Conservation (phyloP, 2,888 invertebrate species). For the Norana najaformis region DNA sequence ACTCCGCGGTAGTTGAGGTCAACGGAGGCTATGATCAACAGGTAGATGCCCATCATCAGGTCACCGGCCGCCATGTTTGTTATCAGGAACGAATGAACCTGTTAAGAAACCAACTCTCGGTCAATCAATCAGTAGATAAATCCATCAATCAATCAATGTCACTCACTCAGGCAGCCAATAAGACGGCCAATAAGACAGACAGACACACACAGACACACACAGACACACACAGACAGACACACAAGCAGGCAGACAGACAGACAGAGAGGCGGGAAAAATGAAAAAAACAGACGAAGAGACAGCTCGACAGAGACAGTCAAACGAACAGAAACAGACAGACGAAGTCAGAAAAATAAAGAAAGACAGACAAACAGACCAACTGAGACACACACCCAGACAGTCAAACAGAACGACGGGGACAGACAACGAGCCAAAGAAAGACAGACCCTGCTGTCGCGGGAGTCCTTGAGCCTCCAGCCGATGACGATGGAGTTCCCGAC, state of each 20-base stretch:
- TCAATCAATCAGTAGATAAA: constrained; percentile 42
- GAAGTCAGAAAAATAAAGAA: not conserved
- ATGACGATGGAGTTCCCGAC: constrained; percentile 67
- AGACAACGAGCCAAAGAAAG: too few relatives aligned
- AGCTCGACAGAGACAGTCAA: not conserved
- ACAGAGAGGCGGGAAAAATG: too few relatives aligned
- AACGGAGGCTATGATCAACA: constrained; percentile 58
- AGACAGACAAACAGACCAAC: not conserved
- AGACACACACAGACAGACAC: too few relatives aligned
- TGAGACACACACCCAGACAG: too few relatives aligned
- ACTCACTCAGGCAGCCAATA: too few relatives aligned
- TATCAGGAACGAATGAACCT: constrained; percentile 59
- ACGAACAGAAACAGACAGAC: not conserved
- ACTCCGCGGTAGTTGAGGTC: constrained; percentile 63
- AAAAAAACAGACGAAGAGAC: too few relatives aligned
- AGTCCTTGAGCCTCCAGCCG: constrained; percentile 65
- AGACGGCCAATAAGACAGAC: too few relatives aligned
- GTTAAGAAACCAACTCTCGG: constrained; percentile 49
- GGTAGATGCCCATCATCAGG: constrained; percentile 68
- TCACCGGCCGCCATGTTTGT: constrained; percentile 70
- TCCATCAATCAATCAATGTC: too few relatives aligned
- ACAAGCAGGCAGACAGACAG: too few relatives aligned
- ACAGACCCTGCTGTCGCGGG: constrained; percentile 59
- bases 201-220: too few relatives aligned
- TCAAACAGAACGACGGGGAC: too few relatives aligned